Conservation (phyloP, 2,888 invertebrate species). For the Poecilobothrus nobilitatus region DNA sequence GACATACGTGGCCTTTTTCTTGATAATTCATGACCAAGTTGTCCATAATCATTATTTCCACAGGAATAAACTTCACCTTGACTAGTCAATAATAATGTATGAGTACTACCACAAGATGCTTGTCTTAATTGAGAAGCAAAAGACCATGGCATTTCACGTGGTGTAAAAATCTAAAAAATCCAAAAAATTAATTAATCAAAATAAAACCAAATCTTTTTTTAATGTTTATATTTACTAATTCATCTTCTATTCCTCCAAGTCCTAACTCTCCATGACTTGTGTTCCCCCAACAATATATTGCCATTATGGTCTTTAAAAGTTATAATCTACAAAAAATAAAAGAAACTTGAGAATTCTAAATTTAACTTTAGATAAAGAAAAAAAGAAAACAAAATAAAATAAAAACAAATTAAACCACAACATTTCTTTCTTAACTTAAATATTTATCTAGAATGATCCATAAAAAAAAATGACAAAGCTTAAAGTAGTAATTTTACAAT, state of each 20-base stretch:
- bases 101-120: constrained; percentile 71
- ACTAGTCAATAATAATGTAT: constrained; percentile 67
- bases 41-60: constrained; percentile 88
- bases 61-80: constrained; percentile 80
- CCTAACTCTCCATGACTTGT: constrained; percentile 70
- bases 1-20: constrained; percentile 62
- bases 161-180: constrained; percentile 51
- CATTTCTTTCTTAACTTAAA: too few species aligned
- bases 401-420: background rate
- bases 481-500: too few species aligned
- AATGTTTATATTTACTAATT: constrained; percentile 43
- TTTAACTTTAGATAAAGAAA: too few species aligned
- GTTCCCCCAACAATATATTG: constrained; percentile 69
- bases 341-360: background rate
- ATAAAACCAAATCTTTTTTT: background rate
- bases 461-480: background rate
- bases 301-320: constrained; percentile 28
- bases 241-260: constrained; percentile 66
- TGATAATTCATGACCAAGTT: constrained; percentile 68
- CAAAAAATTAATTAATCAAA: background rate
- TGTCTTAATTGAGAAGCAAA: constrained; percentile 48
- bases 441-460: background rate
- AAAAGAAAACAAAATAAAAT: background rate
- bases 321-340: constrained; percentile 8
- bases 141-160: constrained; percentile 55